phyloP scores from a whole-genome alignment of 2,888 invertebrate genomes.

The Trachelus tabidus region DNA sequence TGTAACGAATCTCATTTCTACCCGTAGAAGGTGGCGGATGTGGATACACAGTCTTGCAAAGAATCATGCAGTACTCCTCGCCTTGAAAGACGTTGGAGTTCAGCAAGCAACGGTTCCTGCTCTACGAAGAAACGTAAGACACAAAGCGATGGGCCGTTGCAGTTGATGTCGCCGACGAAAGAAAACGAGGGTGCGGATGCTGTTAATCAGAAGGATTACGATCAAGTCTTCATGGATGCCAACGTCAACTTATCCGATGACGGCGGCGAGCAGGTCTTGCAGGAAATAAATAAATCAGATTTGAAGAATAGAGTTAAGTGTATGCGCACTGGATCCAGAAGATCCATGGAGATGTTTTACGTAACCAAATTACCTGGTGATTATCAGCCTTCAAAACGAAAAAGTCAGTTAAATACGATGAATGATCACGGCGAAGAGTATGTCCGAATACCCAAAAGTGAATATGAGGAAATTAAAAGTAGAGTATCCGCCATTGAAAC shows the following conservation, averaged over 20 bases:
- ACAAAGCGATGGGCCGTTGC: constrained; percentile 34
- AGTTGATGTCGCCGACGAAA: constrained; percentile 36
- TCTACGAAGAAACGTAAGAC: constrained; percentile 44
- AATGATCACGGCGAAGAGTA: constrained; percentile 70
- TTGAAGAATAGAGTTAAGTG: constrained; percentile 14
- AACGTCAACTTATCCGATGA: constrained; percentile 60
- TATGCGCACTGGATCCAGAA: constrained; percentile 24
- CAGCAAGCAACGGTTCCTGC: constrained; percentile 64
- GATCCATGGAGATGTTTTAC: constrained; percentile 10
- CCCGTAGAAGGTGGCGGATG: constrained; percentile 29
- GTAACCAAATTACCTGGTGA: neutral
- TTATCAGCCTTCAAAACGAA: neutral
- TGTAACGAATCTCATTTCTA: neutral
- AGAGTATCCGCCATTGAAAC: constrained; percentile 80
- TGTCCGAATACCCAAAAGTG: constrained; percentile 78
- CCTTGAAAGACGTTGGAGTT: constrained; percentile 70
- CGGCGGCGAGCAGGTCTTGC: constrained; percentile 39
- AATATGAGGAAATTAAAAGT: constrained; percentile 83
- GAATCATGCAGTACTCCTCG: constrained; percentile 42
- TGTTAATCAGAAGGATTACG: constrained; percentile 42
- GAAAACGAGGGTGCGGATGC: constrained; percentile 38
- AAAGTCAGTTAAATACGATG: constrained; percentile 52
- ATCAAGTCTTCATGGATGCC: constrained; percentile 56
- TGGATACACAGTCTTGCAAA: constrained; percentile 37
- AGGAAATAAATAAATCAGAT: constrained; percentile 19